Conservation (phyloP, 2,113 vertebrate genomes). For the Cyanocitta stelleri region DNA sequence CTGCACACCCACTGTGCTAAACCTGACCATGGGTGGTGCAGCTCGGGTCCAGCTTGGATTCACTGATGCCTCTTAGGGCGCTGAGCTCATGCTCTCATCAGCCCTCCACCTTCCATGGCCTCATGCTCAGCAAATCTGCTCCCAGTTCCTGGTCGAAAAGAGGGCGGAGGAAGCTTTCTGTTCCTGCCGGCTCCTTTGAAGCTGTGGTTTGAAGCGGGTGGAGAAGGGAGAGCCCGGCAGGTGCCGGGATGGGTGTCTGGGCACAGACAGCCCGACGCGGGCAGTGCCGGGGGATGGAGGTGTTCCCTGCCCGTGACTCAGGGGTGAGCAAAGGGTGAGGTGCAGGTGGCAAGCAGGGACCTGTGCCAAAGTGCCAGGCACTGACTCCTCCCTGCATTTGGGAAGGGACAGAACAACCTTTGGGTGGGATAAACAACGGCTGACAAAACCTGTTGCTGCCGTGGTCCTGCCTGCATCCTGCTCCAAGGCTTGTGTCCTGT, state of each 20-base stretch:
- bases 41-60: not conserved
- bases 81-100: not conserved
- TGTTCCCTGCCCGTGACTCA: not conserved
- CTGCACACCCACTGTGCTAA: not conserved
- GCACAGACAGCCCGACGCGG: accelerated
- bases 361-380: not conserved
- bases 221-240: not conserved
- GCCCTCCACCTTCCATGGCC: not conserved
- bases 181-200: constrained; percentile 23
- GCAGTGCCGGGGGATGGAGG: not conserved
- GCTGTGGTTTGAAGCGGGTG: not conserved
- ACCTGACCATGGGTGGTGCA: not conserved
- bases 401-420: not conserved
- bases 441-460: accelerated
- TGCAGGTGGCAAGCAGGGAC: not conserved
- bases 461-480: not conserved
- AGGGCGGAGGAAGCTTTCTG: not conserved
- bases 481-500: not conserved
- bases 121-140: not conserved
- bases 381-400: not conserved
- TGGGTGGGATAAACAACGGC: accelerated
- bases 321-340: not conserved
- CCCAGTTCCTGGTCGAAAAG: not conserved
- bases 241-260: not conserved
- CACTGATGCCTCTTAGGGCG: accelerated